A percentile compares a stretch with the other conserved stretches of the same genome.
phyloP scores from a whole-genome alignment of 1,140 invertebrate genomes.

The Formica selysi region DNA sequence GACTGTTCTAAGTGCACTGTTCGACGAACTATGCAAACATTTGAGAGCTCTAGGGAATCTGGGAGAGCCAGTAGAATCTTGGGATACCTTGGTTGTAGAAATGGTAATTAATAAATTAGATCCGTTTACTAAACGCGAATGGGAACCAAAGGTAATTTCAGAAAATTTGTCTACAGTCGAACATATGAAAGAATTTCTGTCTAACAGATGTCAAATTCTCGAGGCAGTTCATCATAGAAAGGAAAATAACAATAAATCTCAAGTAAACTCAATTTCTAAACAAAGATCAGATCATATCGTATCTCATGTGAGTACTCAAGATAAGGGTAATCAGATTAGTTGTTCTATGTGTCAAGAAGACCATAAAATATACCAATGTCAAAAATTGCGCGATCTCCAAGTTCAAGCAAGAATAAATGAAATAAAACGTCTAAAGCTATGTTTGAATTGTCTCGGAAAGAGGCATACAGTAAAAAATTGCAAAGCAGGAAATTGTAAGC shows the following conservation, averaged over 20 bases:
- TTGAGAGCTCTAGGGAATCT: too few relatives aligned
- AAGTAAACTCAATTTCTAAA: neutral
- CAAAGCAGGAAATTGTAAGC: neutral
- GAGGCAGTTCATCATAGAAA: neutral
- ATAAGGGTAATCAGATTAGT: neutral
- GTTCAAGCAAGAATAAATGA: neutral
- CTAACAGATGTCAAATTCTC: neutral
- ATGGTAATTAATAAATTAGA: neutral
- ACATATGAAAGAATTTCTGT: neutral
- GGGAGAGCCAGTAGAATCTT: too few relatives aligned
- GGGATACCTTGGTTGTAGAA: too few relatives aligned
- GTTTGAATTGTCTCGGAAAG: neutral
- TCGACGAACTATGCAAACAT: too few relatives aligned
- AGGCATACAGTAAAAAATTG: neutral
- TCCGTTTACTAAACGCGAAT: neutral
- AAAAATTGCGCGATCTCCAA: too few relatives aligned
- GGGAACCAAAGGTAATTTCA: neutral
- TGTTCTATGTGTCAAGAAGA: neutral
- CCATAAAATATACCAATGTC: neutral
- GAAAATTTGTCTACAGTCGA: neutral
- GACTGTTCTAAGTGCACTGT: too few relatives aligned
- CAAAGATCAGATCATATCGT: too few relatives aligned
- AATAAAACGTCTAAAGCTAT: neutral
- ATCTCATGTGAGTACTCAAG: too few relatives aligned
- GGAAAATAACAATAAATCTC: neutral